phyloP scores from a whole-genome alignment of 2,113 vertebrate genomes.

The Sinocyclocheilus grahami region DNA sequence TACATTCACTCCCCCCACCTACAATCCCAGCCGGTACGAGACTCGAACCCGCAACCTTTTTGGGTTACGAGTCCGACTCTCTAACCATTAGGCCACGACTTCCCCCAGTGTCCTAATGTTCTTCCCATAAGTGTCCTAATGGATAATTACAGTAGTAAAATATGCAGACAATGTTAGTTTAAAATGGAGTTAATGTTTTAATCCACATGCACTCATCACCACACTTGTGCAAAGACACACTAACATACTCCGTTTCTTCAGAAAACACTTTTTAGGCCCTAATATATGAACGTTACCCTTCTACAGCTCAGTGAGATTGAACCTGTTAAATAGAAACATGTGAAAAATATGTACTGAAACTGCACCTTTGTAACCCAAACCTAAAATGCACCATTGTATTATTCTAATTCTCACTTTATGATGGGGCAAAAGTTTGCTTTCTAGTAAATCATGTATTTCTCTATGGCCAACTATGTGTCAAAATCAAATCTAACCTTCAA shows the following conservation, averaged over 20 bases:
- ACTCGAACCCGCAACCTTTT: no score
- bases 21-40: no score
- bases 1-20: no score
- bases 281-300: neutral
- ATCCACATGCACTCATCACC: neutral
- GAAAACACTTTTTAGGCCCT: neutral
- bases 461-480: neutral
- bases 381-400: neutral
- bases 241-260: constrained; percentile 23
- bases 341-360: neutral
- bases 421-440: neutral
- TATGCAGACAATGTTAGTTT: neutral
- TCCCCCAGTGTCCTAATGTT: no score
- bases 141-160: constrained; percentile 48
- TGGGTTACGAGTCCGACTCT: no score
- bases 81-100: no score
- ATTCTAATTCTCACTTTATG: neutral
- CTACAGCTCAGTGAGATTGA: neutral
- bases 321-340: neutral
- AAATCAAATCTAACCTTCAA: neutral
- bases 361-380: neutral
- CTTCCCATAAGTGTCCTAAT: neutral
- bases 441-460: neutral
- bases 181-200: constrained; percentile 10
- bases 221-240: constrained; percentile 42